A percentile compares a stretch with the other conserved stretches of the same genome.
phyloP scores from a whole-genome alignment of 1,140 invertebrate genomes.

The Papilio xuthus region DNA sequence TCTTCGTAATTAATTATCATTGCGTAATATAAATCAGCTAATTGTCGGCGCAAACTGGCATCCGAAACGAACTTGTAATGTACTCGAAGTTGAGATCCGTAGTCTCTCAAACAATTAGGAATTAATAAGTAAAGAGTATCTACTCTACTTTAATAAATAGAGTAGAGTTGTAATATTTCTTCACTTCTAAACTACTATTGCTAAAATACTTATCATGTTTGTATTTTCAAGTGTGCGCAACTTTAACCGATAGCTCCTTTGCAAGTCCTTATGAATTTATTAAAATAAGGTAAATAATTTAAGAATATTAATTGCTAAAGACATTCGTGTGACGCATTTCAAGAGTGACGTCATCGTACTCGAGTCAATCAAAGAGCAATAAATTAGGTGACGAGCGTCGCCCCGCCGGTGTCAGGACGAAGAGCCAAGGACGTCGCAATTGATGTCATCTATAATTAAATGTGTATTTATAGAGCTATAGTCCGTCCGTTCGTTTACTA shows the following conservation, averaged over 20 bases:
- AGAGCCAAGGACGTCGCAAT: slow-evolving; percentile 13
- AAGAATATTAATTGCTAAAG: not conserved
- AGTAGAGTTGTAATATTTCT: too few relatives aligned
- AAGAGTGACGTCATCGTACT: not conserved
- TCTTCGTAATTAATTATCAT: slow-evolving; percentile 7
- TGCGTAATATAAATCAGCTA: not conserved
- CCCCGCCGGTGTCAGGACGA: not conserved
- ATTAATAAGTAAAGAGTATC: not conserved
- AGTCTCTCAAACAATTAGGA: not conserved
- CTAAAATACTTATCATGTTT: too few relatives aligned
- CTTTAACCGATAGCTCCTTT: too few relatives aligned
- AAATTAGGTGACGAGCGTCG: not conserved
- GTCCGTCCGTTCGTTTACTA: not conserved
- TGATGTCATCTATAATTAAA: slow-evolving; percentile 8
- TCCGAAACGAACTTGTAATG: not conserved
- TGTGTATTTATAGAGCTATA: not conserved
- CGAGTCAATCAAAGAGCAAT: not conserved
- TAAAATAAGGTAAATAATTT: not conserved
- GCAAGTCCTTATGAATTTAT: too few relatives aligned
- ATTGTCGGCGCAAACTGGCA: not conserved
- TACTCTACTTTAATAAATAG: too few relatives aligned
- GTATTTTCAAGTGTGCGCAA: too few relatives aligned
- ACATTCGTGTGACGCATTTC: not conserved
- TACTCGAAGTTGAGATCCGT: not conserved
- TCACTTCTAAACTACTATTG: too few relatives aligned